A percentile compares a stretch with the other conserved stretches of the same genome.
Conservation (phyloP, 2,888 invertebrate species). For the Antheraea assamensis region DNA sequence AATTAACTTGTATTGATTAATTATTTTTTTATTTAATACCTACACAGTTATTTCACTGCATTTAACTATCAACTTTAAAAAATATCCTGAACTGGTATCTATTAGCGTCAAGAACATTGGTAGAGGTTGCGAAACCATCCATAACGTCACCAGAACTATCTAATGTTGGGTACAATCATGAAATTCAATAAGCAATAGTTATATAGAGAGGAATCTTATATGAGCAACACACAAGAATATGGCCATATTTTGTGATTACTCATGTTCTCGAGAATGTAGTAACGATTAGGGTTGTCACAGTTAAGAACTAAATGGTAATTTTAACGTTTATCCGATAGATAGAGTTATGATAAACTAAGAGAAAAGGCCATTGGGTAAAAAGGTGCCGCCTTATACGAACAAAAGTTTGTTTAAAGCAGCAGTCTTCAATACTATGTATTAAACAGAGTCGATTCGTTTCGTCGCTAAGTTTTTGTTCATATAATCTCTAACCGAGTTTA, state of each 20-base stretch:
- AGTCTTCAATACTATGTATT: too few species aligned
- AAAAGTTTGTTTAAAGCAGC: neutral
- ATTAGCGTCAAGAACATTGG: neutral
- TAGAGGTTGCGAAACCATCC: neutral
- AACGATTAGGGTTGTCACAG: neutral
- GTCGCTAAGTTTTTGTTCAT: neutral
- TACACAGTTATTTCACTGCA: neutral
- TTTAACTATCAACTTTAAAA: neutral
- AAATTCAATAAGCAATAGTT: neutral
- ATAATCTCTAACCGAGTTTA: neutral
- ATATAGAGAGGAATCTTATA: neutral
- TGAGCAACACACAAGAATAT: neutral
- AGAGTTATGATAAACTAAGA: neutral
- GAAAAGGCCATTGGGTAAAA: neutral
- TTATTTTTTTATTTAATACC: neutral
- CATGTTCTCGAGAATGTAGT: neutral
- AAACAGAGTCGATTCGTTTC: neutral
- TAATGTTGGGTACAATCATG: neutral
- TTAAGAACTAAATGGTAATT: neutral
- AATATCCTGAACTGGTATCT: neutral
- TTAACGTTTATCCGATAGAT: neutral
- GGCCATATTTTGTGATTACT: neutral
- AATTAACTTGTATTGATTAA: neutral
- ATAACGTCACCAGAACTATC: neutral
- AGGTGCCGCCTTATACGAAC: neutral